Conservation (phyloP, 2,888 invertebrate species). For the Leucophenga montana region DNA sequence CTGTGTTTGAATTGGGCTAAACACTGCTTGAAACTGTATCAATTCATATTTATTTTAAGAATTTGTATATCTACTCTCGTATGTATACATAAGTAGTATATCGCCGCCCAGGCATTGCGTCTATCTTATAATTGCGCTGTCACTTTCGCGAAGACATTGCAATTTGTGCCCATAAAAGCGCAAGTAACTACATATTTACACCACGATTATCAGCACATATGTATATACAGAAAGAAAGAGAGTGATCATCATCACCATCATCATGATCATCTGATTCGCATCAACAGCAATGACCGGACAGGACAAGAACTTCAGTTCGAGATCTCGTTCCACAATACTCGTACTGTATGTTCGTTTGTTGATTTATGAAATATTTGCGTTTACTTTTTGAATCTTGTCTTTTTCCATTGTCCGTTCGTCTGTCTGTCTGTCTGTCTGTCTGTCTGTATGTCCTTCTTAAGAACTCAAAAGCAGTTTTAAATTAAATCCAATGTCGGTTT, state of each 20-base stretch:
- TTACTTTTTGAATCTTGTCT: conserved; percentile 2
- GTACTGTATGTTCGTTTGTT: conserved; percentile 47
- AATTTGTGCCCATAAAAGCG: conserved; percentile 66
- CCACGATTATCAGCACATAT: conserved; percentile 9
- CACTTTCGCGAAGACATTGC: conserved; percentile 65
- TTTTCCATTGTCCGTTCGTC: not conserved
- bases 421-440: too few species aligned
- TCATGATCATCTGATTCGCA: conserved; percentile 10
- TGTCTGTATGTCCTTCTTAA: not conserved
- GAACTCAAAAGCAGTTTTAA: conserved; percentile 20
- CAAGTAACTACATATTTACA: conserved; percentile 32
- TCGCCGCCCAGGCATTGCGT: conserved; percentile 11
- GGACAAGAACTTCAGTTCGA: not conserved
- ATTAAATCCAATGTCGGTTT: conserved; percentile 26
- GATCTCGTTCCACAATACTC: conserved; percentile 2
- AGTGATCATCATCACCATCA: conserved; percentile 3
- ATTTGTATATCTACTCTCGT: too few species aligned
- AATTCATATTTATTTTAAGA: too few species aligned
- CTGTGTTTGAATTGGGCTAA: not conserved
- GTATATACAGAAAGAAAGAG: not conserved
- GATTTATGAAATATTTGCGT: conserved; percentile 63
- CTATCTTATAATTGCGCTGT: conserved; percentile 62
- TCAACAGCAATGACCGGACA: not conserved
- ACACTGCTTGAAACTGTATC: too few species aligned
- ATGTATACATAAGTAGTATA: too few species aligned